phyloP scores from a whole-genome alignment of 2,888 invertebrate species.

The Drosophila histrio region DNA sequence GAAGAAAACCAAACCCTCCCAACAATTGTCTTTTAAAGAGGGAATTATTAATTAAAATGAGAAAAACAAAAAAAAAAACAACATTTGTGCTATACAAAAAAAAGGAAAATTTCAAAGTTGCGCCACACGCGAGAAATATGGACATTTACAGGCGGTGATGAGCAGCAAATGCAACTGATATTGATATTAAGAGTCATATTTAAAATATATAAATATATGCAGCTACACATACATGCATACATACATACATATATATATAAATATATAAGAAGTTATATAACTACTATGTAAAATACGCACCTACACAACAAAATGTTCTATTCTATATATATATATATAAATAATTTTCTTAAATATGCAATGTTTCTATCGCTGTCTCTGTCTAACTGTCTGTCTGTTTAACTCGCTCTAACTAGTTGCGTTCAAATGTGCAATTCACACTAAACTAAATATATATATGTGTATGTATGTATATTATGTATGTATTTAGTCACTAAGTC shows the following conservation, averaged over 20 bases:
- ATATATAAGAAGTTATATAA: conserved; percentile 8
- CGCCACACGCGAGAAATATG: conserved; percentile 6
- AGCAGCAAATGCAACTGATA: conserved; percentile 32
- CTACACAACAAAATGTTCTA: not conserved
- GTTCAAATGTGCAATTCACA: too few species aligned
- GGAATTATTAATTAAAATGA: not conserved
- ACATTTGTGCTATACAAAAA: conserved; percentile 23
- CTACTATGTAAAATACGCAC: conserved; percentile 2
- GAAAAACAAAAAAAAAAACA: not conserved
- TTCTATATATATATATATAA: not conserved
- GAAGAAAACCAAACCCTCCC: not conserved
- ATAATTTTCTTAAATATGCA: conserved; percentile 4
- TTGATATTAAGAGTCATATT: conserved; percentile 50
- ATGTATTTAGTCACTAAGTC: conserved; percentile 48
- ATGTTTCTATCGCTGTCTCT: not conserved
- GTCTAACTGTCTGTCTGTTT: not conserved
- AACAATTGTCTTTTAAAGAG: not conserved
- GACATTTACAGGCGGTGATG: conserved; percentile 13
- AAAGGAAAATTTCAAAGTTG: conserved; percentile 6
- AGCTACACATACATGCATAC: conserved; percentile 16
- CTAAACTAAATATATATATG: not conserved
- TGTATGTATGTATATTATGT: conserved; percentile 15
- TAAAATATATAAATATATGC: conserved; percentile 17
- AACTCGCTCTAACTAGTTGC: not conserved
- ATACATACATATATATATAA: not conserved